phyloP scores from a whole-genome alignment of 1,140 invertebrate genomes.

The Drosophila pseudoobscura region DNA sequence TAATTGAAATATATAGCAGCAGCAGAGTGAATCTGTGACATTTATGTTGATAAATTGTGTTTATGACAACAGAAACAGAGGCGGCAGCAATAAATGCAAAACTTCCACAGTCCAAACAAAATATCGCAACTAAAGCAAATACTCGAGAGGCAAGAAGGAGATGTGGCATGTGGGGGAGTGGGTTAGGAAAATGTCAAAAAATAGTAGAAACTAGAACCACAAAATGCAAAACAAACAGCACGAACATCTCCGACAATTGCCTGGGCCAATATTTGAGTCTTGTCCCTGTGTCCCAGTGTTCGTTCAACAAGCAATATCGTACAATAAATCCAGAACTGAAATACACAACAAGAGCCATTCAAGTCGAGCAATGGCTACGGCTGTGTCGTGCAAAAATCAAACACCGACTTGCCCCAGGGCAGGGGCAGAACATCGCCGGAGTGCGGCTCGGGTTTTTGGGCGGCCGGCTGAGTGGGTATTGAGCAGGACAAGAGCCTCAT shows the following conservation, averaged over 20 bases:
- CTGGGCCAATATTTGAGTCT: slow-evolving; percentile 63
- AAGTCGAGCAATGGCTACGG: slow-evolving; percentile 27
- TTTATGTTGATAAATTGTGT: slow-evolving; percentile 61
- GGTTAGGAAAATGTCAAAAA: slow-evolving; percentile 39
- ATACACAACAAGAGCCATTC: slow-evolving; percentile 58
- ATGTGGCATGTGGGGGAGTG: not conserved
- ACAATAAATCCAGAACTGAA: slow-evolving; percentile 74
- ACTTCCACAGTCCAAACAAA: slow-evolving; percentile 35
- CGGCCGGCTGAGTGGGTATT: slow-evolving; percentile 34
- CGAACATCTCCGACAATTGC: slow-evolving; percentile 47
- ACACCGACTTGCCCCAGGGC: slow-evolving; percentile 38
- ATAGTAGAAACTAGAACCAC: slow-evolving; percentile 24
- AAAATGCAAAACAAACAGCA: slow-evolving; percentile 68
- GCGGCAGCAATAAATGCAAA: slow-evolving; percentile 31
- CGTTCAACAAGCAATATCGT: slow-evolving; percentile 60
- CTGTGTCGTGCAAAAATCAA: slow-evolving; percentile 47
- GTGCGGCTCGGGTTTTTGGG: not conserved
- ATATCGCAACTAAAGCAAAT: slow-evolving; percentile 70
- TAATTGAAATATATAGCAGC: slow-evolving; percentile 75
- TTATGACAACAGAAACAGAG: slow-evolving; percentile 21
- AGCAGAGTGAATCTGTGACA: slow-evolving; percentile 43
- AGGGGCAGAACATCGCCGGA: slow-evolving; percentile 4
- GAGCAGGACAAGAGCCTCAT: slow-evolving; percentile 50
- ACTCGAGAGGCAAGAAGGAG: slow-evolving; percentile 26
- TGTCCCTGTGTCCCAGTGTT: slow-evolving; percentile 10